Base-by-base conservation (phyloP, 2,113 vertebrate genomes). In the Atherinomorus stipes region DNA sequence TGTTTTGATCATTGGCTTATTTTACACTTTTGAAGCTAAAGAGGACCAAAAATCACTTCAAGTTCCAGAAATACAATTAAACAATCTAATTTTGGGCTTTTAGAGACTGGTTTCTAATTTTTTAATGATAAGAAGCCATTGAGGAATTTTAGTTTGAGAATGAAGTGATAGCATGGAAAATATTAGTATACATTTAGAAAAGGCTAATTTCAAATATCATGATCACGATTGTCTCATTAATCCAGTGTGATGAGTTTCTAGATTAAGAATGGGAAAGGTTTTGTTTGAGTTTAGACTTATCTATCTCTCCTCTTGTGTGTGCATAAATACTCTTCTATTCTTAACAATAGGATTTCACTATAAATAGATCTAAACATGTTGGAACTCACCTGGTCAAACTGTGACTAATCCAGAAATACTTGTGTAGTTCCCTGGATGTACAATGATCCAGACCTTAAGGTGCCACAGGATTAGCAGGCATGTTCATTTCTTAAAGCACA, bases 341-440 rank as follows among this genome's bases (percentile, higher is more conserved):
- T 66, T 42, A 74, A 89, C 89, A 88, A 86, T 86, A 71, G 81
- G 71, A 83, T 81, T 88, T 85, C 15, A 4, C 66, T 79, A 83
- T 65, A 83, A 86, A 81, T 83, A 84, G 77, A 71, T 44, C 69
- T n/a, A 25, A 73, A 83, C 77, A 81, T 79, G 89, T 76, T 12
- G 22, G 18, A 70, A 64, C 83, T 89, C 78, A 86, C 74, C 84
- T 86, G 72, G 65, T 85, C 78, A 85, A 80, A 82, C 73, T 80
- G 80, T 26, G 62, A 85, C 83, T 83, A 88, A 88, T 89, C 85
- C 76, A 66, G 44, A 83, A 71, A 73, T 74, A 63, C 74, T 74
- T 64, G 62, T 22, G 62, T 52, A 53, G 76, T 85, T 85, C 60
- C 40, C 71, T 71, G 40, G 54, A 80, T 68, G 70, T 70, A 80